Evolutionary conservation across 1,140 invertebrate species (phyloP).

Genomic region (Drosophila nasuta): DNA sequence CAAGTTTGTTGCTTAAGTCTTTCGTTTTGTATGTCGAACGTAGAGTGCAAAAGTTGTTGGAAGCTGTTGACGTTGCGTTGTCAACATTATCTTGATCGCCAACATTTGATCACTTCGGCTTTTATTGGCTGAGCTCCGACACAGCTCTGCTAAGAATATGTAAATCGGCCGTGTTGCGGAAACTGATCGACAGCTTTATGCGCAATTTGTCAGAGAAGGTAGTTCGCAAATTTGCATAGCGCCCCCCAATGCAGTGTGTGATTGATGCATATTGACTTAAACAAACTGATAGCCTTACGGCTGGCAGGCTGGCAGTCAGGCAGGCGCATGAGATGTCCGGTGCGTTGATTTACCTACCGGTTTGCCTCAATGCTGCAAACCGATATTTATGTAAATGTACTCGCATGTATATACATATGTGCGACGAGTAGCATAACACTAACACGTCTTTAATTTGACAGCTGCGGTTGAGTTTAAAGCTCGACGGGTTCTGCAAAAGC

Average conservation of each 20-base stretch:
- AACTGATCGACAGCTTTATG: conserved; percentile 82
- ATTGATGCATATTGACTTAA: conserved; percentile 70
- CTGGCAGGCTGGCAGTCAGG: too few species aligned
- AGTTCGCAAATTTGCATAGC: conserved; percentile 81
- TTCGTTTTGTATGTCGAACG: conserved; percentile 50
- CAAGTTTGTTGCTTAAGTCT: conserved; percentile 75
- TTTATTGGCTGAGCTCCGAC: conserved; percentile 10
- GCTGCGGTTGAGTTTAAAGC: conserved; percentile 60
- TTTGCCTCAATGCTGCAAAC: conserved; percentile 50
- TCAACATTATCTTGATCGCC: conserved; percentile 71
- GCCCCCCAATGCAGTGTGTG: conserved; percentile 53
- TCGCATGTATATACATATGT: conserved; percentile 44
- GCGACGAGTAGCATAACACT: conserved; percentile 60
- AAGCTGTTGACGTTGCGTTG: conserved; percentile 80
- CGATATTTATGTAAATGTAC: conserved; percentile 52
- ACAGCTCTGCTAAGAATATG: conserved; percentile 38
- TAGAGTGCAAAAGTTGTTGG: conserved; percentile 43
- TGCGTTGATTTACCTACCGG: conserved; percentile 64
- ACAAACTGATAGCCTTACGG: conserved; percentile 37
- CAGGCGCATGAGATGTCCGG: conserved; percentile 29
- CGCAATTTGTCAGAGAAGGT: conserved; percentile 81
- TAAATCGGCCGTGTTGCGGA: conserved; percentile 62
- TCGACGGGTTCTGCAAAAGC: conserved; percentile 55
- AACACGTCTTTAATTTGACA: conserved; percentile 73
- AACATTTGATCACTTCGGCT: conserved; percentile 19